Percentiles rank a stretch among this genome's conserved stretches.
Conservation (phyloP, 2,113 vertebrate genomes). For the Zapornia atra region DNA sequence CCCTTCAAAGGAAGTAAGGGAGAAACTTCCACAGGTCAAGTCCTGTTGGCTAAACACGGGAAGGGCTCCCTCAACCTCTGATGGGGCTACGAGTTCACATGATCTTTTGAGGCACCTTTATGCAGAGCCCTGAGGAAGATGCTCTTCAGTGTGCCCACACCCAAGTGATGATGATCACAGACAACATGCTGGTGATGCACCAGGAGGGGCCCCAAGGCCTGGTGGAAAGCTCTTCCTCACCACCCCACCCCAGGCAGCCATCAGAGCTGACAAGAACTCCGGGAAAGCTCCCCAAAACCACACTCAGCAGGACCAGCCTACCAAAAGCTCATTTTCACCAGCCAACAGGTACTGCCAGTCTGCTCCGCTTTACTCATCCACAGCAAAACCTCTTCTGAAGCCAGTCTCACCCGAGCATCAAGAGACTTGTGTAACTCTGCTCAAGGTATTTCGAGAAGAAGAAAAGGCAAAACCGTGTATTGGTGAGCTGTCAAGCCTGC, state of each 20-base stretch:
- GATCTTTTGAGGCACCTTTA: rapidly evolving
- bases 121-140: not conserved
- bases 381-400: not conserved
- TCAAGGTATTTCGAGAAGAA: not conserved
- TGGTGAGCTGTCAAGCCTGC: not conserved
- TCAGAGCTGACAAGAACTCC: not conserved
- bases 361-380: rapidly evolving
- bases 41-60: not conserved
- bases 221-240: not conserved
- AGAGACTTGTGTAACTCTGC: not conserved
- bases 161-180: rapidly evolving
- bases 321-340: not conserved
- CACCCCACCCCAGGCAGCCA: not conserved
- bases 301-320: not conserved
- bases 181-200: not conserved
- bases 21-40: not conserved
- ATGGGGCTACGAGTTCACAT: not conserved
- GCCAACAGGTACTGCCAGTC: not conserved
- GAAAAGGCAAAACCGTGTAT: not conserved
- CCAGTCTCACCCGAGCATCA: not conserved
- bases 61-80: not conserved
- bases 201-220: not conserved
- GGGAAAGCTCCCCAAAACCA: not conserved
- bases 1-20: not conserved
- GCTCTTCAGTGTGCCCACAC: not conserved